Evolutionary conservation across 2,113 vertebrate genomes (phyloP).

Genomic region (Cynocephalus volans): DNA sequence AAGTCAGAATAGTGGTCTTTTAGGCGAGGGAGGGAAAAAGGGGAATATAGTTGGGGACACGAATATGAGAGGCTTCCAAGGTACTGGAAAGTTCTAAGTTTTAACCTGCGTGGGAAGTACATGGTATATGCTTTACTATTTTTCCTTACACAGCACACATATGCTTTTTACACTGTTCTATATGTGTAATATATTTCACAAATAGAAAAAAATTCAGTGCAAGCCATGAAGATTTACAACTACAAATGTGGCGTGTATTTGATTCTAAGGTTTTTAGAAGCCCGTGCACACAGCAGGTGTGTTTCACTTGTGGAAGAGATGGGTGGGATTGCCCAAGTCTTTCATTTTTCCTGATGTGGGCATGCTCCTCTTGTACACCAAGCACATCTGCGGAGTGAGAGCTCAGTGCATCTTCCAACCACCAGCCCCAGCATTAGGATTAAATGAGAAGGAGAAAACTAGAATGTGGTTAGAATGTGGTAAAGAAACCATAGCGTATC

Average conservation of each 20-base stretch:
- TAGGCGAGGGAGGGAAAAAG: not conserved
- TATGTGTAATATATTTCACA: not conserved
- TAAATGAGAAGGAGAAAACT: not conserved
- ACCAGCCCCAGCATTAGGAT: not conserved
- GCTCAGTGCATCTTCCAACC: not conserved
- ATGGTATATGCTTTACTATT: not conserved
- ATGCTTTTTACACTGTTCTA: not conserved
- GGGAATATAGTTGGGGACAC: not conserved
- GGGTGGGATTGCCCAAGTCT: not conserved
- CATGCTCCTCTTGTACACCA: not conserved
- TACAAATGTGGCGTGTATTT: not conserved
- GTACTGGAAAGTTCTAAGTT: not conserved
- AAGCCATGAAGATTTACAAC: not conserved
- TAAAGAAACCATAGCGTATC: not conserved
- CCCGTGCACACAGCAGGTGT: not conserved
- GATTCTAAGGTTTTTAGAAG: not conserved
- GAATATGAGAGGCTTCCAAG: not conserved
- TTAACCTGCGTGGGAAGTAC: not conserved
- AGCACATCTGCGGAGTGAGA: not conserved
- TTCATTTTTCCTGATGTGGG: not conserved
- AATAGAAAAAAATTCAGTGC: not conserved
- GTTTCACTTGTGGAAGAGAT: constrained; percentile 6
- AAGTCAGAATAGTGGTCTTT: not conserved
- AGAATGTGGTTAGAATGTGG: not conserved
- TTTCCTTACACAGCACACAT: not conserved